Evolutionary conservation across 2,888 invertebrate genomes (phyloP).

Genomic region (Ceratothoa steindachneri): DNA sequence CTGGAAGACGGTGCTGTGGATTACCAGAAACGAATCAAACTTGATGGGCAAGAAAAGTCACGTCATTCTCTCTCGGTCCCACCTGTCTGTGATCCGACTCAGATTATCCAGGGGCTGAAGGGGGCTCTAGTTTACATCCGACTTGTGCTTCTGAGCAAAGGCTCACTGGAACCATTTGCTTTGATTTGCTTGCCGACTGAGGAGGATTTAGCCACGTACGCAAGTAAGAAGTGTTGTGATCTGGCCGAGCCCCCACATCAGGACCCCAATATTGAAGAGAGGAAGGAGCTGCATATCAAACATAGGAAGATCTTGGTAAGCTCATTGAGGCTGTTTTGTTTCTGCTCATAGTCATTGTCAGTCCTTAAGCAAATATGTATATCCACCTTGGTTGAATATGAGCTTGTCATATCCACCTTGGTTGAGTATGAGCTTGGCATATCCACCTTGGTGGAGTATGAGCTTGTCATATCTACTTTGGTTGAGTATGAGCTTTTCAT

Average conservation of each 20-base stretch:
- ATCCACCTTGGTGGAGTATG: no score
- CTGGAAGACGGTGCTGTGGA: neutral
- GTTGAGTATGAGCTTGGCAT: no score
- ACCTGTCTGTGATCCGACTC: neutral
- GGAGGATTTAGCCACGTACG: constrained; percentile 13
- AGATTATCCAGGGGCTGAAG: neutral
- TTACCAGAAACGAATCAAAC: neutral
- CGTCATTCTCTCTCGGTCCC: neutral
- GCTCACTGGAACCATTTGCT: constrained; percentile 34
- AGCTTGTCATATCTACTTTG: no score
- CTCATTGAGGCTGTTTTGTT: no score
- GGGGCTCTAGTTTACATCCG: neutral
- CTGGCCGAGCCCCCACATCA: neutral
- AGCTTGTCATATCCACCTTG: no score
- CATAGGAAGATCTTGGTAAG: constrained; percentile 18
- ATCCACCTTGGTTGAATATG: no score
- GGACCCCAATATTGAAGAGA: neutral
- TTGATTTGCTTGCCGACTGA: constrained; percentile 32
- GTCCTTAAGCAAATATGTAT: no score
- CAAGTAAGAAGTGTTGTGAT: neutral
- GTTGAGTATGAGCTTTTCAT: no score
- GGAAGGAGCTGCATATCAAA: constrained; percentile 2
- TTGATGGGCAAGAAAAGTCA: neutral
- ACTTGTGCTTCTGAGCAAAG: constrained; percentile 26
- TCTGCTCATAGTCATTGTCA: no score